Percentiles rank a stretch among this genome's conserved stretches.
Conservation (phyloP, 2,113 vertebrate genomes). For the Zingel zingel region DNA sequence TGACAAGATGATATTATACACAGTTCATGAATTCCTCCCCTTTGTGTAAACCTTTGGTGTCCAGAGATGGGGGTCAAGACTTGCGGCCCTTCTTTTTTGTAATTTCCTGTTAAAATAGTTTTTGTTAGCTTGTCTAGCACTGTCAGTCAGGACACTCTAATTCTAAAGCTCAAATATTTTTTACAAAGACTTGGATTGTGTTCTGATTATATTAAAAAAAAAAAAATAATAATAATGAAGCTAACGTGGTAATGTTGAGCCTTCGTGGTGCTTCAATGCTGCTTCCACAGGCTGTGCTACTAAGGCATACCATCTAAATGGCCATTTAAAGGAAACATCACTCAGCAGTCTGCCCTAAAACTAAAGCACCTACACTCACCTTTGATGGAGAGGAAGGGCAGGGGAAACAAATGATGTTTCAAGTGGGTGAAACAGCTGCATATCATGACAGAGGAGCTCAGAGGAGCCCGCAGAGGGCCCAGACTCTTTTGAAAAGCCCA, state of each 20-base stretch:
- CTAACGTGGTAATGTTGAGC: neutral
- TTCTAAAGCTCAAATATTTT: neutral
- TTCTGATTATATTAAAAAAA: constrained; percentile 7
- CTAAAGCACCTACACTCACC: constrained; percentile 39
- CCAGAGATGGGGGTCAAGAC: neutral
- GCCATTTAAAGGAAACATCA: constrained; percentile 25
- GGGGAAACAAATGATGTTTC: constrained; percentile 18
- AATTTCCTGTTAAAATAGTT: neutral
- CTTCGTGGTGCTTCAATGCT: neutral
- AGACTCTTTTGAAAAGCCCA: constrained; percentile 3
- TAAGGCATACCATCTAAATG: constrained; percentile 25
- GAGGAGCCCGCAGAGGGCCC: constrained; percentile 1
- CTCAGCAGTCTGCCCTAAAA: constrained; percentile 11
- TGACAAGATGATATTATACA: neutral
- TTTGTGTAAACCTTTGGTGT: neutral
- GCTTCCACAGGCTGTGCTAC: neutral
- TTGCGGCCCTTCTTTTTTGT: neutral
- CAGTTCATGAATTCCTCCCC: neutral
- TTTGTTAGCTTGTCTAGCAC: neutral
- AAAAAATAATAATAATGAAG: neutral
- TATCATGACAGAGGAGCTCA: constrained; percentile 9
- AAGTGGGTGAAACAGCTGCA: constrained; percentile 10
- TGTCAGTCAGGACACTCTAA: neutral
- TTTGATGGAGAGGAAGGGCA: constrained; percentile 40
- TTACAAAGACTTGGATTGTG: neutral